Evolutionary conservation across 1,140 invertebrate genomes (phyloP).

Genomic region (Chelonus insularis): DNA sequence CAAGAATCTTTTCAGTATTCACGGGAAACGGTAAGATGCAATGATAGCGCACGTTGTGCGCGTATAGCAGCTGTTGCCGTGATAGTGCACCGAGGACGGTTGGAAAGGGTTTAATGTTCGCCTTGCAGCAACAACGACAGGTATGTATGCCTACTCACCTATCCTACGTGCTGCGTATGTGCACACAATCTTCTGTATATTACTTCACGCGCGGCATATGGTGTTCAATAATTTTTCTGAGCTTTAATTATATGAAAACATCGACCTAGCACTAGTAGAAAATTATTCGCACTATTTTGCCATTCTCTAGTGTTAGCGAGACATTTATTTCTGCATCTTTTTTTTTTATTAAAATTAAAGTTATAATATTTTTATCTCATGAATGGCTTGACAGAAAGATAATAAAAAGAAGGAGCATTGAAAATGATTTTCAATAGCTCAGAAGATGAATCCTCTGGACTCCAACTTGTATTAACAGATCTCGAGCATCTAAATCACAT

Average conservation of each 20-base stretch:
- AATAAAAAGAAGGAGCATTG: too few relatives aligned
- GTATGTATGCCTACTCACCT: slow-evolving; percentile 7
- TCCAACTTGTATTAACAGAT: too few relatives aligned
- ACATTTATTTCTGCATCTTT: too few relatives aligned
- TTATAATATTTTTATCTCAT: too few relatives aligned
- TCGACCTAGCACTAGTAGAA: not conserved
- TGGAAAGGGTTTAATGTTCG: slow-evolving; percentile 18
- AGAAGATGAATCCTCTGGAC: too few relatives aligned
- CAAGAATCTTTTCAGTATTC: slow-evolving; percentile 2
- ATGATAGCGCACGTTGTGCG: slow-evolving; percentile 19
- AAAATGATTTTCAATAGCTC: too few relatives aligned
- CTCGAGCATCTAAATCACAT: not conserved
- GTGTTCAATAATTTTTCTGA: slow-evolving; percentile 30
- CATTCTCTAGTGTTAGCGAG: too few relatives aligned
- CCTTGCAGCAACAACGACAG: slow-evolving; percentile 7
- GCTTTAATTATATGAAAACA: slow-evolving; percentile 25
- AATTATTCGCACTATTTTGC: not conserved
- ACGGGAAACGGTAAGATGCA: slow-evolving; percentile 29
- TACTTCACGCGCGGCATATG: slow-evolving; percentile 28
- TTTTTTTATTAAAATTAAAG: too few relatives aligned
- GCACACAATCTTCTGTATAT: not conserved
- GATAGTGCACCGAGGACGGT: slow-evolving; percentile 23
- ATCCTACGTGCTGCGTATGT: slow-evolving; percentile 16
- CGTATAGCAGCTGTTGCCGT: slow-evolving; percentile 36
- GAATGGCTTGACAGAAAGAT: too few relatives aligned